phyloP scores from a whole-genome alignment of 1,140 invertebrate species.

The Patella vulgata region DNA sequence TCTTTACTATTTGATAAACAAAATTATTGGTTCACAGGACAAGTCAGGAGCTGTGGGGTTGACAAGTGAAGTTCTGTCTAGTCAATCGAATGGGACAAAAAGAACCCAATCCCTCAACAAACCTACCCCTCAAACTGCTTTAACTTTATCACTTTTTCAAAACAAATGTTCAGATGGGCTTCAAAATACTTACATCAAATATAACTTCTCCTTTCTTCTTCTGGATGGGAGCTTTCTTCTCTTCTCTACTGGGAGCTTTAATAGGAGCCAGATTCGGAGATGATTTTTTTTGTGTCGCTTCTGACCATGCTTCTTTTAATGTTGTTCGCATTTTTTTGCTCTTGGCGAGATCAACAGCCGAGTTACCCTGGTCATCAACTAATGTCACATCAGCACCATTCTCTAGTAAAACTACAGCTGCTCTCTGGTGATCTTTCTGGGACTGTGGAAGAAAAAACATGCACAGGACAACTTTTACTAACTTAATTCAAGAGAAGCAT shows the following conservation, averaged over 20 bases:
- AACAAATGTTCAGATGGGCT: too few relatives aligned
- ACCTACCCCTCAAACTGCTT: too few relatives aligned
- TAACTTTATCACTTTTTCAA: too few relatives aligned
- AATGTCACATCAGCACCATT: slow-evolving; percentile 59
- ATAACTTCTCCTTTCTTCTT: slow-evolving; percentile 53
- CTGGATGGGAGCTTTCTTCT: slow-evolving; percentile 23
- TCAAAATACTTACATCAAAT: slow-evolving; percentile 60
- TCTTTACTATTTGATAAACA: too few relatives aligned
- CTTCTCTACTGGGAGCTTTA: slow-evolving; percentile 39
- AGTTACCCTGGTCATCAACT: slow-evolving; percentile 58
- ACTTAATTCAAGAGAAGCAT: not conserved
- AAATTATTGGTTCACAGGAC: too few relatives aligned
- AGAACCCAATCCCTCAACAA: too few relatives aligned
- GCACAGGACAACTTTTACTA: not conserved
- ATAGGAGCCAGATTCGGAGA: slow-evolving; percentile 46
- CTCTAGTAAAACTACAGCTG: slow-evolving; percentile 49
- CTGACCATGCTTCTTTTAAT: slow-evolving; percentile 59
- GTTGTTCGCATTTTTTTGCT: slow-evolving; percentile 56
- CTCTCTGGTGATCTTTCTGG: slow-evolving; percentile 58
- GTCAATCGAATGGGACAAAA: too few relatives aligned
- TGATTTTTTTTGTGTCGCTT: slow-evolving; percentile 40
- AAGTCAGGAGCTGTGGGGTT: too few relatives aligned
- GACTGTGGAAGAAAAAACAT: slow-evolving; percentile 42
- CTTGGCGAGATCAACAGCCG: slow-evolving; percentile 60
- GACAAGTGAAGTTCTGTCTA: too few relatives aligned